Conservation (phyloP, 2,888 invertebrate species). For the Megamerina dolium region DNA sequence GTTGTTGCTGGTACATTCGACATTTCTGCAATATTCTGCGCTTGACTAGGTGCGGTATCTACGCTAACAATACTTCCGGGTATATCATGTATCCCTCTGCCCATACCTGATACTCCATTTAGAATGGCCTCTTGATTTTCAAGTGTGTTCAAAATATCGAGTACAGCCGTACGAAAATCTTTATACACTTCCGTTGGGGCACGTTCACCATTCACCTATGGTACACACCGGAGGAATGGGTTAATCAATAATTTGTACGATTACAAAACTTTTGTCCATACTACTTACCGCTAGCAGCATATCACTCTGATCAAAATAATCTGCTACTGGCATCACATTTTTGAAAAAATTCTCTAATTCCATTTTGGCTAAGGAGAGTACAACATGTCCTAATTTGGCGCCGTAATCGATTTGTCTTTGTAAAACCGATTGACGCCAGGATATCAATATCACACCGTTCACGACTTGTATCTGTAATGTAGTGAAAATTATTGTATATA, state of each 20-base stretch:
- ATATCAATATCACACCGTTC: slow-evolving; percentile 77
- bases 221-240: not conserved
- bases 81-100: slow-evolving; percentile 54
- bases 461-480: slow-evolving; percentile 74
- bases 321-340: slow-evolving; percentile 84
- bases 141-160: slow-evolving; percentile 66
- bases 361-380: slow-evolving; percentile 77
- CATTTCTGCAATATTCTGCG: slow-evolving; percentile 41
- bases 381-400: slow-evolving; percentile 75
- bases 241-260: not conserved
- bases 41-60: slow-evolving; percentile 55
- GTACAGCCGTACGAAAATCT: slow-evolving; percentile 74
- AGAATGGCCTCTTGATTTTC: slow-evolving; percentile 59
- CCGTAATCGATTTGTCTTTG: slow-evolving; percentile 88
- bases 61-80: slow-evolving; percentile 60
- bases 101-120: slow-evolving; percentile 59
- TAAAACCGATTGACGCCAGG: slow-evolving; percentile 79
- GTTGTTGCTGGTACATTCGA: slow-evolving; percentile 23
- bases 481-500: slow-evolving; percentile 5
- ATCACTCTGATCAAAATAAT: slow-evolving; percentile 83
- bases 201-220: slow-evolving; percentile 78
- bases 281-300: slow-evolving; percentile 62
- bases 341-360: slow-evolving; percentile 84
- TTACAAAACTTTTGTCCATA: not conserved
- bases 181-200: slow-evolving; percentile 81